Percentiles rank a stretch among this genome's conserved stretches.
Evolutionary conservation across 1,140 invertebrate species (phyloP).

Genomic region (Lepidurus arcticus): DNA sequence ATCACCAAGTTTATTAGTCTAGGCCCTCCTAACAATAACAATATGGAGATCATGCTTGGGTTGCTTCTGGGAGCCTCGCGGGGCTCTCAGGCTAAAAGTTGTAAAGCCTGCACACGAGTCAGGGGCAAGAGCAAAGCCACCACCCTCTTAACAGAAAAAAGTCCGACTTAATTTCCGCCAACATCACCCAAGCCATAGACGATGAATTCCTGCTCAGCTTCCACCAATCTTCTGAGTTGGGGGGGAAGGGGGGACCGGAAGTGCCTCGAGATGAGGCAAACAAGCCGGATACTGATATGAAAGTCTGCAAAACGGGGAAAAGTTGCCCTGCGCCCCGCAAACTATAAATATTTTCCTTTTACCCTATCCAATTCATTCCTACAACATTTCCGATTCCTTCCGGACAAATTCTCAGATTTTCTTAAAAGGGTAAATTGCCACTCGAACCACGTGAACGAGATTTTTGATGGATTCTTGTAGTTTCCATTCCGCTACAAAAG

Average conservation of each 20-base stretch:
- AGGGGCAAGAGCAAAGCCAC: not conserved
- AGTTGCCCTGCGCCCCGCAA: too few relatives aligned
- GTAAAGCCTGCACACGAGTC: not conserved
- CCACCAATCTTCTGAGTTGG: slow-evolving; percentile 6
- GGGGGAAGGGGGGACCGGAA: not conserved
- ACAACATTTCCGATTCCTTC: too few relatives aligned
- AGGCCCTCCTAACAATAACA: not conserved
- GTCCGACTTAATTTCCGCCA: not conserved
- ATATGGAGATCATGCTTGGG: slow-evolving; percentile 7
- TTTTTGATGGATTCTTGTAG: too few relatives aligned
- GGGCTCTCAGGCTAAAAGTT: not conserved
- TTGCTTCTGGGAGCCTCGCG: not conserved
- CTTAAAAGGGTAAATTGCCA: too few relatives aligned
- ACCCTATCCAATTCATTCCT: too few relatives aligned
- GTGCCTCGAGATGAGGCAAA: not conserved
- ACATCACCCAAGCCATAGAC: not conserved
- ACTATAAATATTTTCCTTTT: too few relatives aligned
- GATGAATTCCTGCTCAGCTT: not conserved
- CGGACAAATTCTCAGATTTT: too few relatives aligned
- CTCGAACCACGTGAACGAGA: too few relatives aligned
- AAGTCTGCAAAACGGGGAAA: not conserved
- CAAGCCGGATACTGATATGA: not conserved
- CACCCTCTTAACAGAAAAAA: not conserved
- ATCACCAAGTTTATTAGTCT: slow-evolving; percentile 8
- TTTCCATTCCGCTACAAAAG: too few relatives aligned